phyloP scores from a whole-genome alignment of 2,888 invertebrate genomes.

The Catocala nupta region DNA sequence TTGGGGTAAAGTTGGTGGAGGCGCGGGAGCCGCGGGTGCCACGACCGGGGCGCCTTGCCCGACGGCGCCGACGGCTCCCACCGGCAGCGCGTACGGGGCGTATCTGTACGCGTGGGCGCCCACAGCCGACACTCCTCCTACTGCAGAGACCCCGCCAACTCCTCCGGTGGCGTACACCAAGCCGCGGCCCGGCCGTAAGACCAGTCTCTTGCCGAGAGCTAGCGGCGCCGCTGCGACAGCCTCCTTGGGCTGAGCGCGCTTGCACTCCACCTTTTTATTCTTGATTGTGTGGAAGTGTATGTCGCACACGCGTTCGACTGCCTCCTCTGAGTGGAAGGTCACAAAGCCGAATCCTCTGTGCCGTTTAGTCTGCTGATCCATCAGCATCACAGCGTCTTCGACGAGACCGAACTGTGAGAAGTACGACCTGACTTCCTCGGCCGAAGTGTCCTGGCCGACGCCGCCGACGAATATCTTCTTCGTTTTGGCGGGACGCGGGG shows the following conservation, averaged over 20 bases:
- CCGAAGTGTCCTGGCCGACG: conserved; percentile 96
- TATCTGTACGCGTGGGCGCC: conserved; percentile 83
- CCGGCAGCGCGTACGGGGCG: conserved; percentile 86
- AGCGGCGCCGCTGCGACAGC: conserved; percentile 90
- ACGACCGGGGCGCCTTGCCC: conserved; percentile 68
- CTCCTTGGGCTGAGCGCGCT: conserved; percentile 97
- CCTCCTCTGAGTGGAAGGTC: conserved; percentile 96
- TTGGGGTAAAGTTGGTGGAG: conserved; percentile 88
- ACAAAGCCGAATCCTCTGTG: conserved; percentile 97
- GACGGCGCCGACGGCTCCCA: conserved; percentile 54
- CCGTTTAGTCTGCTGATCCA: conserved; percentile 97
- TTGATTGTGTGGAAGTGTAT: conserved; percentile 97
- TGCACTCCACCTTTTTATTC: conserved; percentile 96
- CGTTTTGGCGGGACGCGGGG: conserved; percentile 95
- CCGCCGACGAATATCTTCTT: conserved; percentile 98
- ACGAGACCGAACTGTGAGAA: conserved; percentile 96
- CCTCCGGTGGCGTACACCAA: conserved; percentile 88
- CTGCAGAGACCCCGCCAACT: conserved; percentile 71
- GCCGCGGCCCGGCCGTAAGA: conserved; percentile 90
- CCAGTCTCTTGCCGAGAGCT: conserved; percentile 91
- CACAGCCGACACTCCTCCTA: conserved; percentile 60
- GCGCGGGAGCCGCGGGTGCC: conserved; percentile 86
- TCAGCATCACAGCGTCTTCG: conserved; percentile 96
- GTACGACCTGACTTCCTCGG: conserved; percentile 96
- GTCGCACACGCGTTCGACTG: conserved; percentile 96